A percentile compares a stretch with the other conserved stretches of the same genome.
Conservation (phyloP, 2,113 vertebrate genomes). For the Balaeniceps rex region DNA sequence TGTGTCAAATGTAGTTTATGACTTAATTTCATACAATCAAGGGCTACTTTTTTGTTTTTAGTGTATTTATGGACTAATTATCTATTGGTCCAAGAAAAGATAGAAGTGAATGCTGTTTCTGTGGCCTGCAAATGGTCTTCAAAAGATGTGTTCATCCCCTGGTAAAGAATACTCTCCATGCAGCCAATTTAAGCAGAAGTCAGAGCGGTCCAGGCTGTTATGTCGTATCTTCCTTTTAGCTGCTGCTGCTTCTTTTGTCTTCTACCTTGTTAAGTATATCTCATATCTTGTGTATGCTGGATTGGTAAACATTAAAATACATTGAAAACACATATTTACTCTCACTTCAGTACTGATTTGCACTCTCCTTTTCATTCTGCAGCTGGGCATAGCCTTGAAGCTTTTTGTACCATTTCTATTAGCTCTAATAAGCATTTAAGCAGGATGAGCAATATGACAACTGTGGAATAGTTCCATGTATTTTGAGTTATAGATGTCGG, state of each 20-base stretch:
- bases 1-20: neutral
- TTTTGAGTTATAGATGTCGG: neutral
- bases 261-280: neutral
- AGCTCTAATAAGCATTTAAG: neutral
- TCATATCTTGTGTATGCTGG: neutral
- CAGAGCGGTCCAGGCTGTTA: neutral
- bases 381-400: neutral
- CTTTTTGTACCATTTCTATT: neutral
- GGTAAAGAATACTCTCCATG: rapidly evolving
- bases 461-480: neutral
- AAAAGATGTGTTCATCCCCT: neutral
- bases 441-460: neutral
- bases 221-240: neutral
- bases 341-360: neutral
- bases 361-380: neutral
- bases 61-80: neutral
- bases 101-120: neutral
- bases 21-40: neutral
- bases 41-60: neutral
- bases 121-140: neutral
- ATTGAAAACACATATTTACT: neutral
- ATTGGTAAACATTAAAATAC: neutral
- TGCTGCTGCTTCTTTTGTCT: neutral
- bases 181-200: neutral
- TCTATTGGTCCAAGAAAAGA: neutral